Evolutionary conservation across 2,888 invertebrate genomes (phyloP).

Genomic region (Hyppa rectilinea): DNA sequence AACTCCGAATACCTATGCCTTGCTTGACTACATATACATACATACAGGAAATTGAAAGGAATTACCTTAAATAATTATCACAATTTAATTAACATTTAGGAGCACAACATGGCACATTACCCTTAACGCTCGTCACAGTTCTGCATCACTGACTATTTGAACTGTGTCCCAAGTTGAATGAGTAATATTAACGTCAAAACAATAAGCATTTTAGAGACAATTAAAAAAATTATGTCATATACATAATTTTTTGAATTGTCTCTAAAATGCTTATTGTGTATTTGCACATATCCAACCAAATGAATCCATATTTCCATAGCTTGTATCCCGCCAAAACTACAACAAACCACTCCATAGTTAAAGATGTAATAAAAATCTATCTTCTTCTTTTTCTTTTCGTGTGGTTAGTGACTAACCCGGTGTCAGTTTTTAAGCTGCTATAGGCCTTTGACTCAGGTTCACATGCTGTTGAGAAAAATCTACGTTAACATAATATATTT

Average conservation of each 20-base stretch:
- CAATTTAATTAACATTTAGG: conserved; percentile 31
- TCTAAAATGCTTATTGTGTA: too few species aligned
- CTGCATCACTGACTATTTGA: conserved; percentile 46
- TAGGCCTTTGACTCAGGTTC: too few species aligned
- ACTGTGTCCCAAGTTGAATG: conserved; percentile 45
- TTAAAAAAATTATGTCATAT: too few species aligned
- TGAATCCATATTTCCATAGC: background rate
- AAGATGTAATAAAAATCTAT: background rate
- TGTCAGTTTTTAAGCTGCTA: too few species aligned
- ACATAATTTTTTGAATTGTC: too few species aligned
- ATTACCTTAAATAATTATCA: conserved; percentile 14
- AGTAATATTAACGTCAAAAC: conserved; percentile 11
- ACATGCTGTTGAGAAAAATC: too few species aligned
- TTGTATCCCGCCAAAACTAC: background rate
- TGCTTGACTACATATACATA: background rate
- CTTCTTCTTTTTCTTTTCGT: too few species aligned
- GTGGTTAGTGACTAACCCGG: too few species aligned
- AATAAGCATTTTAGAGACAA: background rate
- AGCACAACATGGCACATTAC: conserved; percentile 33
- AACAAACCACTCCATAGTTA: background rate
- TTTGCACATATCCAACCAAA: too few species aligned
- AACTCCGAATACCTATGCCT: background rate
- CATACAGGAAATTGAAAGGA: background rate
- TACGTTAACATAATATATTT: too few species aligned
- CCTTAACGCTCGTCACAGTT: conserved; percentile 33